Base-by-base conservation (phyloP, 1,140 invertebrate species). In the Epicauta chinensis region DNA sequence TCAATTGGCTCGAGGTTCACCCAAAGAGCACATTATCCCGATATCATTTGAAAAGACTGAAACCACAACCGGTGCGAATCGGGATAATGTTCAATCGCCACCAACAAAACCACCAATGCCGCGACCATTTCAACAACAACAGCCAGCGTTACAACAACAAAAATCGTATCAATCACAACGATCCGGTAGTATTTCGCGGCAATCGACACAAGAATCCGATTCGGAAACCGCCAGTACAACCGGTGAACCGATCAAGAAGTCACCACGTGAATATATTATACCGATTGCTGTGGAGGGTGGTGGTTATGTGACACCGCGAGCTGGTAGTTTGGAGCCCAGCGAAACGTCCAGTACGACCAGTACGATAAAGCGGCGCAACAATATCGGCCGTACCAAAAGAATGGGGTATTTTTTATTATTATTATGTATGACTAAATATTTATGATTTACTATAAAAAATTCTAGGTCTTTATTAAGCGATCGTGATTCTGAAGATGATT, bases 251-350 rank as follows among this genome's bases (percentile, higher is more conserved):
- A 91, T 91, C 57, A 83, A 86, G 61, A 93, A 93, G 72, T 89
- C 86, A 45, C 87, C 89, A 7, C 74, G 90, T 12, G 91, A 93
- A 71, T 91, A 90, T 60, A 91, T 93, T 62, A 93, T 93, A 71
- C 91, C 91, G 1, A 93, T 93, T 61, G 86, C 88, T 11, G 82
- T 93, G 35, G 91, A 93, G 73, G 89, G 88, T 51, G 88, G 88
- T 51, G 88, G 88, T 42, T 89, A 85, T 65, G 83, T 90, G 15
- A 91, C 87, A 13, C 89, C 87, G 11, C 74, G 84, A 15, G 83
- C 84, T 39, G 81, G 82, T 50, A 87, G 83, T 62, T 73, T 86
- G 15, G 86, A 88, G 65, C 84, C 84, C 1, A 80, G 78, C 13
- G 82, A 82, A 51, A 77, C 80, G 34, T 75, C 70, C 34, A 73